Evolutionary conservation across 2,797 vertebrate species (phyloP).

Genomic region (Bradypodion ventrale): DNA sequence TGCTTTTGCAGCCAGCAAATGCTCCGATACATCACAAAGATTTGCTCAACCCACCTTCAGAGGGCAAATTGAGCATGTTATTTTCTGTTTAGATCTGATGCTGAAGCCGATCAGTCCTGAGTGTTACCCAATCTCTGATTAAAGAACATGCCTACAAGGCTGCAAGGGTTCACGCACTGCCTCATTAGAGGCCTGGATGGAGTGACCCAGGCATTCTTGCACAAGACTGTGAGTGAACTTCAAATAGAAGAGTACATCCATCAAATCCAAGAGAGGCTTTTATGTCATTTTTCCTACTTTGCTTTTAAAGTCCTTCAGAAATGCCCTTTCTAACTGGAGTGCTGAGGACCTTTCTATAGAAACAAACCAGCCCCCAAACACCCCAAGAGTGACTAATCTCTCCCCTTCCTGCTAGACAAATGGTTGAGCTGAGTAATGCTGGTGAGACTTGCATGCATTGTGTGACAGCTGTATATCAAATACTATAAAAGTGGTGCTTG

Average conservation of each 20-base stretch:
- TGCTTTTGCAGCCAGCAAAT: slow-evolving; percentile 83
- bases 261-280: slow-evolving; percentile 86
- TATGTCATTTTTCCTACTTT: slow-evolving; percentile 83
- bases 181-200: slow-evolving; percentile 78
- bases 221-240: slow-evolving; percentile 90
- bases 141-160: slow-evolving; percentile 78
- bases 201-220: slow-evolving; percentile 84
- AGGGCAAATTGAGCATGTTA: slow-evolving; percentile 90
- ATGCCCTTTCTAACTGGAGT: slow-evolving; percentile 73
- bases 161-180: slow-evolving; percentile 74
- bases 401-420: slow-evolving; percentile 41
- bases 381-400: slow-evolving; percentile 57
- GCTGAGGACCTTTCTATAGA: slow-evolving; percentile 70
- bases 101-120: slow-evolving; percentile 83
- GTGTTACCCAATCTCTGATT: slow-evolving; percentile 82
- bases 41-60: slow-evolving; percentile 83
- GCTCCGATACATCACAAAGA: slow-evolving; percentile 87
- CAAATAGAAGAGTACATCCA: slow-evolving; percentile 91
- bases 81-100: slow-evolving; percentile 91
- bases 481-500: slow-evolving; percentile 12
- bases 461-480: slow-evolving; percentile 53
- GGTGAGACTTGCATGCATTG: slow-evolving; percentile 17
- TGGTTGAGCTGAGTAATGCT: slow-evolving; percentile 55
- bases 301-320: slow-evolving; percentile 77
- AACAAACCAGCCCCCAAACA: slow-evolving; percentile 72